Base-by-base conservation (phyloP, 2,113 vertebrate species). In the Phylloscopus trochilus region DNA sequence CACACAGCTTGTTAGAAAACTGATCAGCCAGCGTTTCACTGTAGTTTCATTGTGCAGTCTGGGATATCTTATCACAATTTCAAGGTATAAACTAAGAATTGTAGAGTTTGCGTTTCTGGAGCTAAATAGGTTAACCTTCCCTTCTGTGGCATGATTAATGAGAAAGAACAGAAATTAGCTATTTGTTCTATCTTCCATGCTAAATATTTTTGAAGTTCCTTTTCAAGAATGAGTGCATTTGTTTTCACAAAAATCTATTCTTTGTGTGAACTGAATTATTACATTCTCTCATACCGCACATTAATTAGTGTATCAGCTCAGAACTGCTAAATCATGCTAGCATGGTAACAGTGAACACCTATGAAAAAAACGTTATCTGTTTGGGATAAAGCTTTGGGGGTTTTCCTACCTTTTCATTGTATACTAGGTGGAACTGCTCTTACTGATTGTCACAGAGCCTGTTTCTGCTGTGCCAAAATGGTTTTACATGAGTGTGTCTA, bases 1-100 rank as follows among this genome's bases (percentile, higher is more conserved):
- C 96, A 87, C 86, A 84, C 67, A 94, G 83, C 87, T 69, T 76
- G 59, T 88, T 85, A 73, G n/a, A 62, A 95, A 93, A 81, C 21
- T 43, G 39, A 69, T 93, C 46, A 91, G 15, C 43, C 78, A 83
- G 68, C 26, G 11, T 18, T 74, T 82, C 77, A 28, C 68, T 94
- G 95, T 72, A 47, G 47, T 85, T 92, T 66, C 16, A 8, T 80
- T 89, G 51, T 87, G 43, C 30, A 55, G 11, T 43, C 53, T 90
- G 35, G 41, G 30, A 20, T 89, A 62, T 55, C 8, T 75, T 37
- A 44, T 24, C 35, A 63, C 15, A 41, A 27, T 60, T 94, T 89
- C 52, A 92, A 51, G 33, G 19, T 56, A 76, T 87, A n/a, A 89
- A 81, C 27, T 59, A 53, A 47, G n/a, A 94, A 64, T 26, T 37